Percentiles rank a stretch among this genome's conserved stretches.
These are phyloP conservation scores for Melinopterus prodromus DNA, from an alignment of 2,888 invertebrate species.

Conservation along the genomic window DNA sequence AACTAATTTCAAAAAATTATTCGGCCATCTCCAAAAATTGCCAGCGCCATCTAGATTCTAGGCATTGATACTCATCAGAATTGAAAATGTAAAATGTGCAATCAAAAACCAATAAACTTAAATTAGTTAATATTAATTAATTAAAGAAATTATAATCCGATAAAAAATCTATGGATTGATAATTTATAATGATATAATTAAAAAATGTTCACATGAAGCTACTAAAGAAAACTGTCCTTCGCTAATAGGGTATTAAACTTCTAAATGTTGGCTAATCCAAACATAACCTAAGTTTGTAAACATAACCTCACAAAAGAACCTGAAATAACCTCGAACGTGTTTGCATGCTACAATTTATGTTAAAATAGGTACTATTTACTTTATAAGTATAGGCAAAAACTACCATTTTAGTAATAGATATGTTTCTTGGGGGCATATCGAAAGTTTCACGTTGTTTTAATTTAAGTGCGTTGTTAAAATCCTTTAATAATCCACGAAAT, in stretches of 20 bases:
- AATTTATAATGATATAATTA: no score
- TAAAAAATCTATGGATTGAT: no score
- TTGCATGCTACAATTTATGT: background rate
- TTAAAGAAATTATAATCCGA: no score
- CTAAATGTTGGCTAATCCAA: background rate
- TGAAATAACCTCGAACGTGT: conserved; percentile 15
- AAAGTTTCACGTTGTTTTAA: conserved; percentile 16
- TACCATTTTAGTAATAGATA: background rate
- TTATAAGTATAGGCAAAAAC: conserved; percentile 8
- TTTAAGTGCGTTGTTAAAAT: conserved; percentile 11
- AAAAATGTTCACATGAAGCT: no score
- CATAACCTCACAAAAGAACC: conserved; percentile 17
- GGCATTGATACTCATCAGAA: no score
- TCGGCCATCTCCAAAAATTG: background rate
- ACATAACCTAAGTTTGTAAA: conserved; percentile 11
- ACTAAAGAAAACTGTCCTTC: no score
- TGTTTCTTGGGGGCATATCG: conserved; percentile 12
- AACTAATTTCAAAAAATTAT: conserved; percentile 9
- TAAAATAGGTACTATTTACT: background rate
- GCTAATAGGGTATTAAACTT: no score
- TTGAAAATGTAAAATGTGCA: no score
- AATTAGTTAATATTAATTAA: no score
- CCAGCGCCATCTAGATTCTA: background rate
- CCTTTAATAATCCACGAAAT: background rate
- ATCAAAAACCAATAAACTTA: no score